Evolutionary conservation across 2,888 invertebrate genomes (phyloP), one percentile per base, ranked within the genome.

Genomic region (Protodeltote pygarga): DNA sequence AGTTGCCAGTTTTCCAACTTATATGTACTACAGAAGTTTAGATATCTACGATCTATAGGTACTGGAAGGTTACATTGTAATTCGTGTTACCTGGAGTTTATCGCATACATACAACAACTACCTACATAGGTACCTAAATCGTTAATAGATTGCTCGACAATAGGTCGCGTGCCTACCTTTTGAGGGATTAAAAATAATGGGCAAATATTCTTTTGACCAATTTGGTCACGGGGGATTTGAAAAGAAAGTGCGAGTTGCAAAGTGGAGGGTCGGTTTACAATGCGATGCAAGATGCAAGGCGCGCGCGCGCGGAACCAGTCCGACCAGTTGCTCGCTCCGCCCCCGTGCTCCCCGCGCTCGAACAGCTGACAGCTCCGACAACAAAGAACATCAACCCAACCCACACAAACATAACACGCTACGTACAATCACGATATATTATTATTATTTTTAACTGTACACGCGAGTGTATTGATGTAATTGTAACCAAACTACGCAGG

Each of bases 351-450:
- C 65, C 68, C 71, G 42, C 72, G 58, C 49, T 41, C 71, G 74
- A 89, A 89, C 90, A 89, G 90, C 90, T 90, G 90, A 88, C 81
- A 76, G 75, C 69, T 57, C 75, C 69, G 71, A 85, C 81, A 89
- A 90, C 91, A 91, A 90, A 90, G 90, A 83, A 83, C 73, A 68
- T 55, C 66, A 70, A 71, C 69, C 64, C 73, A 73, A 54, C 69
- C 63, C 70, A 76, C 64, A 75, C 64, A 65, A 61, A 65, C 65
- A 69, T 66, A 63, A 58, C 54, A 66, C 60, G 59, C 54, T 69
- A 70, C 65, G 41, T 59, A 70, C 51, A 53, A 71, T 50, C 61
- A 75, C 58, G 32, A 54, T 27, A 61, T 35, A 58, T 57, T 50
- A 62, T 54, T 62, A 64, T 61, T 58, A 50, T 65, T 66, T 57